Base-by-base conservation (phyloP, 1,140 invertebrate genomes). In the Aculops lycopersici region DNA sequence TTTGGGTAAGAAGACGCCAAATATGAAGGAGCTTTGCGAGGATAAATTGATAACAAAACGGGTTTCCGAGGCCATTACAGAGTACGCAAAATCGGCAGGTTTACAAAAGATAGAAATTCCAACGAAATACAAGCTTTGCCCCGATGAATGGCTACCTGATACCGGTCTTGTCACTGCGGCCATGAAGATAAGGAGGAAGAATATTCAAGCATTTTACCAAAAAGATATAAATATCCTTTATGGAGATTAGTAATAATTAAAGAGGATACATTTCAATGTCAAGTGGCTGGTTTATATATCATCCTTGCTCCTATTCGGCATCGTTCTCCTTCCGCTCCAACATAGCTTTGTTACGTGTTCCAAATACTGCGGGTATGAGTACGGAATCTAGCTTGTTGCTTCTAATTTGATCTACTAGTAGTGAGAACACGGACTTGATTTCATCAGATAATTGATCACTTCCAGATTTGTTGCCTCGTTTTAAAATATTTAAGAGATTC, bases 171-270 rank as follows among this genome's bases (percentile, higher is more conserved):
- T 64, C 3, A 64, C 63, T 3, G 62, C 60, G 44, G 60, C 63
- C 18, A 58, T 63, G 45, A 64, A 64, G 40, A 37, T 50, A 5
- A 40, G 49, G 5, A 40, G 49, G 18, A 44, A 40, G 20, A 35
- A 42, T 21, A 43, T 43, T n/a, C 76, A 90, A 57, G 74, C 84
- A 42, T 66, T 70, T 49, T 95, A 88, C 60, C 69, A 79, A 55
- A 64, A 70, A 41, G 74, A 83, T 55, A 81, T 94, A 50, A 74
- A 79, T 51, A 62, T 71, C 45, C 83, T 92, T 75, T 94, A 92
- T 56, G 70, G 37, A 8, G 5, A n/a, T 8, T 38, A 8, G 8
- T 8, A 31, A 31, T 8, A 31, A 8, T 31, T 8, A 31, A 31
- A 31, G n/a, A 31, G n/a, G n/a, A n/a, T n/a, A n/a, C n/a, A n/a